A percentile compares a stretch with the other conserved stretches of the same genome.
Conservation (phyloP, 1,140 invertebrate species). For the Triops longicaudatus region DNA sequence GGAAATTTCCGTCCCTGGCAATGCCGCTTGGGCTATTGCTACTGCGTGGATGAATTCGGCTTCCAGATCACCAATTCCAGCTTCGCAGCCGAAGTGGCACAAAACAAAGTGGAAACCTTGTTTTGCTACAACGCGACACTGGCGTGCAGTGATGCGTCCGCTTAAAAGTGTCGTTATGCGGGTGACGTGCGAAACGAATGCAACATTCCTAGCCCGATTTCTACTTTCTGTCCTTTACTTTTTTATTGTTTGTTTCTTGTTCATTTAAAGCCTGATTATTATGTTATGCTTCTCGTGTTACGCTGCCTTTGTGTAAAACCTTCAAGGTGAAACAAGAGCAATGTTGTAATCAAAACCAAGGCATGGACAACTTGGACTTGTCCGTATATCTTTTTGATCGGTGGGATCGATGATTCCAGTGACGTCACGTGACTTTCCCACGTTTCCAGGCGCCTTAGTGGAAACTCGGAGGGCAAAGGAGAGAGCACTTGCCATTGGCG, state of each 20-base stretch:
- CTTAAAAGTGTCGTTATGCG: neutral
- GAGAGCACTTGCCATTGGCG: neutral
- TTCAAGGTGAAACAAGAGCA: conserved; percentile 8
- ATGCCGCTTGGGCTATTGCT: conserved; percentile 48
- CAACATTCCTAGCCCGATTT: neutral
- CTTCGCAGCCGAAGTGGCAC: neutral
- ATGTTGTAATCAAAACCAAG: neutral
- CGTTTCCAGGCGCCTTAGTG: neutral
- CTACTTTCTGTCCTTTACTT: neutral
- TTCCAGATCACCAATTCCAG: neutral
- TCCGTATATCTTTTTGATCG: neutral
- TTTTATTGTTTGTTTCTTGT: neutral
- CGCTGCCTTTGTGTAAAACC: neutral
- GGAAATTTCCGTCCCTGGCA: conserved; percentile 51
- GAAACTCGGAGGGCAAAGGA: neutral
- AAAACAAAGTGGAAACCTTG: neutral
- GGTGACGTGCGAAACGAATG: conserved; percentile 10
- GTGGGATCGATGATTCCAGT: conserved; percentile 1
- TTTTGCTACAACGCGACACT: neutral
- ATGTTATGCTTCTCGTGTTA: neutral
- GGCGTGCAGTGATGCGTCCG: neutral
- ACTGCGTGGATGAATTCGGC: conserved; percentile 51
- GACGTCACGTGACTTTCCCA: neutral
- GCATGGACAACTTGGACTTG: neutral
- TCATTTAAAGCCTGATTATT: neutral